Base-by-base conservation (phyloP, 2,113 vertebrate genomes). In the Mionectes macconnelli region DNA sequence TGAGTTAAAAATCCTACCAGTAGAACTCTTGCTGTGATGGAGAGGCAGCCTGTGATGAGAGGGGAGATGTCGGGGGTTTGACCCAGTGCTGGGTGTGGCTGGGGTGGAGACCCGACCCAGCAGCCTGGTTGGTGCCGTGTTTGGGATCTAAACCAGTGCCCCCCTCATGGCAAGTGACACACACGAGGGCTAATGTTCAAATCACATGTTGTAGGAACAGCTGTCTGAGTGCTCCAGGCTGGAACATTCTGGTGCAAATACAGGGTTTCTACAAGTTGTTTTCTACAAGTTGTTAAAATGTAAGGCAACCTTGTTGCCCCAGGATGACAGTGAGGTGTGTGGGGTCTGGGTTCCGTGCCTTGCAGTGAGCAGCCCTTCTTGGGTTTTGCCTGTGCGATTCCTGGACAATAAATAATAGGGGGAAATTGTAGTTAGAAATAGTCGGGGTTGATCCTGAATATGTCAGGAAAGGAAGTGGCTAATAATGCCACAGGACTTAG, bases 141-240 rank as follows among this genome's bases (percentile, higher is more conserved):
- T 55, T 52, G 27, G 74, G 22, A 7, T 30, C 30, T n/a, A 3
- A 33, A 21, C 8, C 19, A 4, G 15, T 5, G 40, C 11, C 39
- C n/a, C 39, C 31, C 37, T 9, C 5, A 49, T 0, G 2, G n/a
- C 63, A 16, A 3, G 14, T 2, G 18, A 6, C 24, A 47, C 13
- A 6, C 30, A 8, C 37, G 1, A 24, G 33, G 25, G 37, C 33
- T 83, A 3, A 0, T 0, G 4, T 5, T 21, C 15, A 22, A 15
- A 12, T 7, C 37, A 9, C 7, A 9, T 45, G 35, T 17, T 75
- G 47, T 42, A 14, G 42, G 62, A 63, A 31, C 79, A 45, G 17
- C 40, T 67, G 27, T 8, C 45, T 33, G 30, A 60, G 23, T 14
- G 3, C 30, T 39, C n/a, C 55, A 59, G 55, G 27, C 39, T 62